Percentiles rank a stretch among this genome's conserved stretches.
phyloP scores from a whole-genome alignment of 2,888 invertebrate species.

The Allacma fusca region DNA sequence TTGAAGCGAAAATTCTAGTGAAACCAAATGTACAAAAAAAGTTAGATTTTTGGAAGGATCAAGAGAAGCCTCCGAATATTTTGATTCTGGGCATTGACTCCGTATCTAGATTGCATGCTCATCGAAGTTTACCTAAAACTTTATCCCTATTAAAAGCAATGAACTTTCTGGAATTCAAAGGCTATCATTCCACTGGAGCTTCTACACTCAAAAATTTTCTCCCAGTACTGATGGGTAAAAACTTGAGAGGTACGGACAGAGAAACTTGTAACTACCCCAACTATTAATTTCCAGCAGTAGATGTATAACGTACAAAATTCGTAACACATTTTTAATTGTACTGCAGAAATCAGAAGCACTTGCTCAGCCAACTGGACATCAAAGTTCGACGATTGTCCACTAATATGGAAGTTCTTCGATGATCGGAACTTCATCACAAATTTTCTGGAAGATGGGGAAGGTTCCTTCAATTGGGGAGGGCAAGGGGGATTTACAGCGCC shows the following conservation, averaged over 20 bases:
- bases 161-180: conserved; percentile 76
- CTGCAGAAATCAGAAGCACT: not conserved
- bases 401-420: conserved; percentile 80
- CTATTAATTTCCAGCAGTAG: not conserved
- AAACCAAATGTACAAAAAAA: conserved; percentile 31
- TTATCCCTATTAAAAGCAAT: conserved; percentile 72
- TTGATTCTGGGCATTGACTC: conserved; percentile 82
- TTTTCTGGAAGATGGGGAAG: conserved; percentile 79
- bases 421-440: conserved; percentile 77
- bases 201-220: conserved; percentile 84
- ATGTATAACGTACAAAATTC: not conserved
- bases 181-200: conserved; percentile 69
- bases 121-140: conserved; percentile 78
- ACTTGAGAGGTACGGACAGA: conserved; percentile 23
- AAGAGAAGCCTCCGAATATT: conserved; percentile 33
- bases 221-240: conserved; percentile 77
- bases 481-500: conserved; percentile 75
- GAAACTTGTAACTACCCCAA: not conserved
- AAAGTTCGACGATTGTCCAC: conserved; percentile 74
- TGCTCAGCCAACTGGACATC: conserved; percentile 57
- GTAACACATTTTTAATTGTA: not conserved
- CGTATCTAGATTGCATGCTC: conserved; percentile 79
- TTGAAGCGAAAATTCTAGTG: not conserved
- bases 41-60: conserved; percentile 29
- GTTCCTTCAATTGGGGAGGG: conserved; percentile 74